Conservation (phyloP, 2,113 vertebrate species). For the Opisthocomus hoazin region DNA sequence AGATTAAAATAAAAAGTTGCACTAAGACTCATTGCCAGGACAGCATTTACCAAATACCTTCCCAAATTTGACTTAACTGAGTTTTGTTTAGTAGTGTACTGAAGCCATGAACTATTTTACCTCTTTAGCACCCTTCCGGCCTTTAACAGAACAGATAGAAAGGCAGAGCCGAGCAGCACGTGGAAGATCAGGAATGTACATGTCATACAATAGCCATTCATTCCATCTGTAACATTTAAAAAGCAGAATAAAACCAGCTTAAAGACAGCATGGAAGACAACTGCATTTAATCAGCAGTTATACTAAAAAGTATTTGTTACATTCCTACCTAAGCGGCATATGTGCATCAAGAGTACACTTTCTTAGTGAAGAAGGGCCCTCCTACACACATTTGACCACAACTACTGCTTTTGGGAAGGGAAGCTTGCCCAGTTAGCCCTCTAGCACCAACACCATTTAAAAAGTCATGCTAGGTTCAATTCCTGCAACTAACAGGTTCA, state of each 20-base stretch:
- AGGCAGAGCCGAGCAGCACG: constrained; percentile 96
- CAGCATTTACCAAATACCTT: not conserved
- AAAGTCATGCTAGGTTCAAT: not conserved
- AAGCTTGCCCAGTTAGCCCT: not conserved
- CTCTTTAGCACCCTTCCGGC: constrained; percentile 96
- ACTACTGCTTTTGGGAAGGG: not conserved
- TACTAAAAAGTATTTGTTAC: not conserved
- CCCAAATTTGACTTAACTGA: not conserved
- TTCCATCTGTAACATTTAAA: constrained; percentile 81
- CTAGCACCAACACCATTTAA: not conserved
- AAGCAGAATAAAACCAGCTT: not conserved
- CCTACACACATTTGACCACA: not conserved
- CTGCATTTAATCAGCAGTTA: not conserved
- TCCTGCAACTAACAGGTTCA: not conserved
- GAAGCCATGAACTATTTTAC: constrained; percentile 63
- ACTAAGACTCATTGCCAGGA: not conserved
- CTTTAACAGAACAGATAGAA: constrained; percentile 98
- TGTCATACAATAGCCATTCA: constrained; percentile 95
- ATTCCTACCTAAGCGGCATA: not conserved
- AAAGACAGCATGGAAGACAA: not conserved
- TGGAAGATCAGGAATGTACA: constrained; percentile 95
- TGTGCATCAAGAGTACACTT: not conserved
- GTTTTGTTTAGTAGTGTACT: not conserved
- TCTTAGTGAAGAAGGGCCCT: not conserved
- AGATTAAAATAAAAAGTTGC: not conserved